Base-by-base conservation (phyloP, 1,140 invertebrate species). In the Mactra quadrangularis region DNA sequence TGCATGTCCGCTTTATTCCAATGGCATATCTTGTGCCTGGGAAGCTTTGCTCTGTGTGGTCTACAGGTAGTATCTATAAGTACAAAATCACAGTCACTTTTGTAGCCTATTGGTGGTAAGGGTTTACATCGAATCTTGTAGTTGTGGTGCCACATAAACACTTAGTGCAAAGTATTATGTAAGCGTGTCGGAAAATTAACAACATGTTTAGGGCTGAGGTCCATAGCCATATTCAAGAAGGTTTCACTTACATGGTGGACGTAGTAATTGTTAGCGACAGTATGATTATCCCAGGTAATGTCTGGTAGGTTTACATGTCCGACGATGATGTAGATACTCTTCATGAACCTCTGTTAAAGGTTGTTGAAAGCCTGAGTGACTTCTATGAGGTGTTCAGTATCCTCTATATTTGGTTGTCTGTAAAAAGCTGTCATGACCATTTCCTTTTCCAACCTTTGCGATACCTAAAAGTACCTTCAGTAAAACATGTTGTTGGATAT, bases 71-170 rank as follows among this genome's bases (percentile, higher is more conserved):
- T 57, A 29, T 57, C 55, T n/a, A 57, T 7, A 11, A 57, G 22
- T 11, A 57, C 55, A 57, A 57, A 7, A 29, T 57, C 19, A 57
- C 22, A n/a, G 55, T 57, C 55, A 57, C 55, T 57, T 7, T 57
- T 57, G 9, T 11, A 7, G 19, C 55, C 55, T 11, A 22, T 57
- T 11, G 55, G 55, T 57, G 55, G 55, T 57, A 57, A 22, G 9
- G 55, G 55, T 57, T 57, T 57, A n/a, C 55, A 57, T 9, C 55
- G 55, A 22, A 57, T 57, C 7, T 57, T 57, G 22, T 11, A 57
- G 55, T 22, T 57, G 27, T 7, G 55, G 55, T 57, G 55, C 11
- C 7, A 57, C 55, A 57, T 57, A n/a, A 57, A 57, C 22, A 57
- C 55, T n/a, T 11, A n/a, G 55, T 57, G 7, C 19, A 57, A n/a